These are phyloP conservation scores for Tylochromis polylepis DNA, from an alignment of 2,113 vertebrate genomes.

Conservation along the genomic window DNA sequence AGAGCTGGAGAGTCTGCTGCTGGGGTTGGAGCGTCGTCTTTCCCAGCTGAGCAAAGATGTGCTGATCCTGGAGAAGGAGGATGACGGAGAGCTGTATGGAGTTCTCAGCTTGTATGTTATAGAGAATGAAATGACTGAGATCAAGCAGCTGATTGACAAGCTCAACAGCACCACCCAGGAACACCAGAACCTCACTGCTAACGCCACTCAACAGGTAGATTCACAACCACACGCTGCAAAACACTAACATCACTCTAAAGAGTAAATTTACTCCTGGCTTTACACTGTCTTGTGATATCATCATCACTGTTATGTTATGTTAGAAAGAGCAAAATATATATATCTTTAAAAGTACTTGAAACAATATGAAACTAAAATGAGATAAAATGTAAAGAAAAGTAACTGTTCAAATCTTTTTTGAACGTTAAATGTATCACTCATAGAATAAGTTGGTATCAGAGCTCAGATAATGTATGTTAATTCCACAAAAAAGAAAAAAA, in stretches of 20 bases:
- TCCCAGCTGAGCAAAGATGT: constrained; percentile 47
- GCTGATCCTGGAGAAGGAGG: constrained; percentile 51
- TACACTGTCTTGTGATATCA: not conserved
- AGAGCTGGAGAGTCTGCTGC: constrained; percentile 51
- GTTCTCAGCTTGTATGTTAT: constrained; percentile 63
- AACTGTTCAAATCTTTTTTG: too few species aligned
- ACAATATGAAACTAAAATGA: too few species aligned
- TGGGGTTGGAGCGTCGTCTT: constrained; percentile 61
- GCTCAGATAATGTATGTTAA: too few species aligned
- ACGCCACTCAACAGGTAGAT: constrained; percentile 30
- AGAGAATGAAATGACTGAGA: constrained; percentile 62
- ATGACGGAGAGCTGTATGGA: constrained; percentile 62
- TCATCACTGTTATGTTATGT: not conserved
- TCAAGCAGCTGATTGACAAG: constrained; percentile 44
- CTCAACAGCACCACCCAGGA: constrained; percentile 43
- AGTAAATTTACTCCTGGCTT: not conserved
- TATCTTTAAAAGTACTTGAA: too few species aligned
- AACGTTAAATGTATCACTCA: too few species aligned
- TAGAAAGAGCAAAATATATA: too few species aligned
- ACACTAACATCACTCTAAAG: not conserved
- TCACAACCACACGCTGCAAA: not conserved
- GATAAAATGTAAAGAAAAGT: too few species aligned
- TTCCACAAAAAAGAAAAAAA: too few species aligned
- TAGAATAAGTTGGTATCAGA: too few species aligned
- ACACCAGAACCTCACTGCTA: constrained; percentile 5